These are phyloP conservation scores for Oreochromis mossambicus DNA, from an alignment of 2,797 vertebrate genomes.

Conservation along the genomic window DNA sequence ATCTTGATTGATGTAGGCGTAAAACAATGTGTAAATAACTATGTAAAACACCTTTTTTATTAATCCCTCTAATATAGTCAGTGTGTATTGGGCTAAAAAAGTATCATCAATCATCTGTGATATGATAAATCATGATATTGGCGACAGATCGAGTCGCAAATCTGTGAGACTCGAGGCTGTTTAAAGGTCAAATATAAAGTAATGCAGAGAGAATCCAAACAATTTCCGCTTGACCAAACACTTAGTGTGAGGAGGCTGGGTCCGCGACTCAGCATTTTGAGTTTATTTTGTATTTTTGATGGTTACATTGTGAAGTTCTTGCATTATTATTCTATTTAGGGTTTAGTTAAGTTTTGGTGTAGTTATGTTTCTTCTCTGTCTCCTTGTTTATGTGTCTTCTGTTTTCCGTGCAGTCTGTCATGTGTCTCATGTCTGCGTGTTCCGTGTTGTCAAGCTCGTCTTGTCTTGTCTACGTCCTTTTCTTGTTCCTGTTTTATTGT, in stretches of 20 bases:
- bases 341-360: not conserved
- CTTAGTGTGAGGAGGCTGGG: not conserved
- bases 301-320: not conserved
- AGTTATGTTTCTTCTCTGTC: not conserved
- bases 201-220: not conserved
- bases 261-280: accelerated
- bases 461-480: not conserved
- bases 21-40: not conserved
- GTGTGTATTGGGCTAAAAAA: not conserved
- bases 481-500: not conserved
- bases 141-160: too few relatives aligned
- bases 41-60: not conserved
- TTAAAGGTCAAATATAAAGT: not conserved
- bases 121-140: not conserved
- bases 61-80: not conserved
- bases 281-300: not conserved
- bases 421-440: not conserved
- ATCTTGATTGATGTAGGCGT: not conserved
- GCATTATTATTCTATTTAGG: not conserved
- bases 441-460: not conserved
- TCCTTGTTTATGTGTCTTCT: not conserved
- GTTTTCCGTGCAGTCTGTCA: not conserved
- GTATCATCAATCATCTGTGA: not conserved
- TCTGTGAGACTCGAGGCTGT: not conserved
- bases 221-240: not conserved